These are phyloP conservation scores for Drosophila parabipectinata DNA, from an alignment of 1,140 invertebrate species.

Conservation along the genomic window DNA sequence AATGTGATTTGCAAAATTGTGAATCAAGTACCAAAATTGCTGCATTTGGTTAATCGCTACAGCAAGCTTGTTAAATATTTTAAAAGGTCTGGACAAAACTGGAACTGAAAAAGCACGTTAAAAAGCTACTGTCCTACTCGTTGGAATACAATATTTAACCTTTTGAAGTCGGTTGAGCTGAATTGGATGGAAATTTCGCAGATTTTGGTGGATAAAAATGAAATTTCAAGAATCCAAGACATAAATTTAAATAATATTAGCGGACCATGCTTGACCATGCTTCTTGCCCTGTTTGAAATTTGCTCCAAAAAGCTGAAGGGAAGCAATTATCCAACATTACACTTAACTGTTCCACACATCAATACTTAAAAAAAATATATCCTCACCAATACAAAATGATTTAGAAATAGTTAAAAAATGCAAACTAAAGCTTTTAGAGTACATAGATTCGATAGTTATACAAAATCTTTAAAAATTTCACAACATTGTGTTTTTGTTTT, in stretches of 20 bases:
- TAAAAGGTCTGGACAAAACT: too few species aligned
- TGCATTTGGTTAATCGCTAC: too few species aligned
- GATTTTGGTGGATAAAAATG: too few species aligned
- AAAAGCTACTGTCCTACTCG: too few species aligned
- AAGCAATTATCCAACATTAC: neutral
- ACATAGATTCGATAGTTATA: slow-evolving; percentile 1
- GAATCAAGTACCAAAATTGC: too few species aligned
- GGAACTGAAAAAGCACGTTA: too few species aligned
- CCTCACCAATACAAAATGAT: slow-evolving; percentile 11
- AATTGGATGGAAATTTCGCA: too few species aligned
- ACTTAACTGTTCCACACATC: neutral
- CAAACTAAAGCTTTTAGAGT: neutral
- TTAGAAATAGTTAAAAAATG: slow-evolving; percentile 13
- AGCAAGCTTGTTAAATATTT: too few species aligned
- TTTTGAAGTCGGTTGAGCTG: too few species aligned
- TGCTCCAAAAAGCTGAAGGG: neutral
- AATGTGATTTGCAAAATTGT: too few species aligned
- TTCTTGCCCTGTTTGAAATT: slow-evolving; percentile 14
- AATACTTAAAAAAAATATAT: slow-evolving; percentile 12
- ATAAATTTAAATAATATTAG: slow-evolving; percentile 15
- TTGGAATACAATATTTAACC: too few species aligned
- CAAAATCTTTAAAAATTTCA: slow-evolving; percentile 7
- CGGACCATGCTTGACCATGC: too few species aligned
- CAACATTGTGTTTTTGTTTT: neutral
- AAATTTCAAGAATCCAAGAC: neutral